Evolutionary conservation across 2,888 invertebrate species (phyloP), one percentile per base, ranked within the genome.

Genomic region (Tridacna gigas): DNA sequence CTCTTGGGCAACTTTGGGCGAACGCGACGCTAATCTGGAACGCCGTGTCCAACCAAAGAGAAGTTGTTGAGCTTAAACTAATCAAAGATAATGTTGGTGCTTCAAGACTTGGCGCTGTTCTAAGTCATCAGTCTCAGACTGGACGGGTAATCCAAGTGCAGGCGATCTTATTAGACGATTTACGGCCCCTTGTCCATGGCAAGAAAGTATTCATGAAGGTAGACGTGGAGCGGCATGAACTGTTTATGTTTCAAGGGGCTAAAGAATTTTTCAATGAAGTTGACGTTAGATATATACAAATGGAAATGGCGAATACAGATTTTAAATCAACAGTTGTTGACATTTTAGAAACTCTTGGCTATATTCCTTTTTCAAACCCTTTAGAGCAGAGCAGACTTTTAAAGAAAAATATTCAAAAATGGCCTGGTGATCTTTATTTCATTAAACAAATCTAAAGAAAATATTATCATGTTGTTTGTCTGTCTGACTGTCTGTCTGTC

Each of bases 21-120:
- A 45, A 67, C 20, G 67, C 45, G 45, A 67, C 67, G 37, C 67
- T 67, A n/a, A 67, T 67, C 37, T 67, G 67, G 67, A 67, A 67
- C 45, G 67, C 67, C n/a, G 11, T 67, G 45, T 67, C 67, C 7
- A n/a, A 67, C 45, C 12, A 26, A n/a, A 37, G 28, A 15, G 37
- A 45, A 45, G 37, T 2, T 37, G 67, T 45, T 67, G n/a, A 67
- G 20, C 67, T 67, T 7, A 67, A 67, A 45, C 67, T 67, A 5
- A 67, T 67, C 20, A 67, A 67, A 45, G 67, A 67, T 45, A 67
- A 67, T n/a, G 37, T 67, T 11, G 67, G 67, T 37, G 67, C 67
- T 4, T 67, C 67, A 9, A 26, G 67, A 18, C 67, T 67, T 0
- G 67, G 45, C 7, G 67, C 37, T 20, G 67, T 67, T 20, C 45